These are phyloP conservation scores for Mastomys coucha DNA, from an alignment of 2,113 vertebrate genomes.

Conservation along the genomic window DNA sequence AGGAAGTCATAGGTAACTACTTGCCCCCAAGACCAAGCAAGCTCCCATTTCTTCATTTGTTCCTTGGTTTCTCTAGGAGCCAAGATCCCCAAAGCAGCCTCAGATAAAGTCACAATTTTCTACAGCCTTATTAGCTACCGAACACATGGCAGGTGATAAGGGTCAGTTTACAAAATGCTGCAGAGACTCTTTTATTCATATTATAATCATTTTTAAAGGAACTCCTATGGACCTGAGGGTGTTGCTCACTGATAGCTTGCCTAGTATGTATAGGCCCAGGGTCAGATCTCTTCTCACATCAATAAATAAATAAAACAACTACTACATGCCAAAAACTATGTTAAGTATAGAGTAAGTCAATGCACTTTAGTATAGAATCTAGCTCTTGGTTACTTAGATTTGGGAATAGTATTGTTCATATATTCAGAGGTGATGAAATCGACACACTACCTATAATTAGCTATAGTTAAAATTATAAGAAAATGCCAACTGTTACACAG, in stretches of 20 bases:
- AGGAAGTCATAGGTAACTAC: neutral
- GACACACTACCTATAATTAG: constrained; percentile 40
- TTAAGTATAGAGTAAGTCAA: neutral
- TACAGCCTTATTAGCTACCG: neutral
- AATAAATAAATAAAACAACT: neutral
- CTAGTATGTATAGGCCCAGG: neutral
- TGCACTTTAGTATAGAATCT: constrained; percentile 6
- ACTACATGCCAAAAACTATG: neutral
- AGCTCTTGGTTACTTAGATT: constrained; percentile 1
- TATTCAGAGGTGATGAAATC: constrained; percentile 26
- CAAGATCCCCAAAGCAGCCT: neutral
- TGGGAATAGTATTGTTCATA: constrained; percentile 40
- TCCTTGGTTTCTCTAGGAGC: constrained; percentile 31
- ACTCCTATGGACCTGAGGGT: neutral
- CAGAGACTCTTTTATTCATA: neutral
- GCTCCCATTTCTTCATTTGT: neutral
- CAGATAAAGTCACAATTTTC: neutral
- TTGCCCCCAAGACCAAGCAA: neutral
- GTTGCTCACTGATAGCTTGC: neutral
- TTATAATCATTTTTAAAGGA: constrained; percentile 54
- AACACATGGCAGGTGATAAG: neutral
- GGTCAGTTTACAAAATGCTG: neutral
- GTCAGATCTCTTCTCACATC: neutral
- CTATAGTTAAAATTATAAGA: constrained; percentile 58
- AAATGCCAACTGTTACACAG: constrained; percentile 38